Conservation (phyloP, 2,888 invertebrate genomes). For the Dolichopus griseipennis region DNA sequence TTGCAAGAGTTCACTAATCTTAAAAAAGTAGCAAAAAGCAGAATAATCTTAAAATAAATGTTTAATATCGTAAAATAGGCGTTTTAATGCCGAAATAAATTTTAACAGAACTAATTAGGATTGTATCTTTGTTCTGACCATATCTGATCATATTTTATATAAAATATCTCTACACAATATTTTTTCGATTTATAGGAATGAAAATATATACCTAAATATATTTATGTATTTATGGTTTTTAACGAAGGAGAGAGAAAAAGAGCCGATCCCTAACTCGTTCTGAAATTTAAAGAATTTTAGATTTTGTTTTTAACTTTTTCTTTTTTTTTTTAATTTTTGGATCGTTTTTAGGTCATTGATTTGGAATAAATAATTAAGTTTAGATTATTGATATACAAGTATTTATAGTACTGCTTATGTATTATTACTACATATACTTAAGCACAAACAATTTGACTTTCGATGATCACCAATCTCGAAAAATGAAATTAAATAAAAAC, state of each 20-base stretch:
- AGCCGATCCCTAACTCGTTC: not conserved
- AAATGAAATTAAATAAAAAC: not conserved
- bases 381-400: not conserved
- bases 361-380: not conserved
- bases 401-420: too few relatives aligned
- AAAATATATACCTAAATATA: too few relatives aligned
- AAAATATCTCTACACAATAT: not conserved
- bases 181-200: not conserved
- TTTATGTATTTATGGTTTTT: too few relatives aligned
- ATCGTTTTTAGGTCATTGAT: constrained; percentile 6
- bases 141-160: not conserved
- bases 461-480: not conserved
- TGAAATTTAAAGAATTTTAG: not conserved
- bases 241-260: not conserved
- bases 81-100: not conserved
- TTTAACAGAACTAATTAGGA: not conserved
- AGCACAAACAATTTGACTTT: not conserved
- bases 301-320: not conserved
- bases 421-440: too few relatives aligned
- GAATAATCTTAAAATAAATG: too few relatives aligned
- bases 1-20: too few relatives aligned
- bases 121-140: not conserved
- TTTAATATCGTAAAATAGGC: too few relatives aligned
- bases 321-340: not conserved
- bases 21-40: too few relatives aligned